Evolutionary conservation across 2,113 vertebrate genomes (phyloP), one percentile per base, ranked within the genome.

Genomic region (Eidolon helvum): DNA sequence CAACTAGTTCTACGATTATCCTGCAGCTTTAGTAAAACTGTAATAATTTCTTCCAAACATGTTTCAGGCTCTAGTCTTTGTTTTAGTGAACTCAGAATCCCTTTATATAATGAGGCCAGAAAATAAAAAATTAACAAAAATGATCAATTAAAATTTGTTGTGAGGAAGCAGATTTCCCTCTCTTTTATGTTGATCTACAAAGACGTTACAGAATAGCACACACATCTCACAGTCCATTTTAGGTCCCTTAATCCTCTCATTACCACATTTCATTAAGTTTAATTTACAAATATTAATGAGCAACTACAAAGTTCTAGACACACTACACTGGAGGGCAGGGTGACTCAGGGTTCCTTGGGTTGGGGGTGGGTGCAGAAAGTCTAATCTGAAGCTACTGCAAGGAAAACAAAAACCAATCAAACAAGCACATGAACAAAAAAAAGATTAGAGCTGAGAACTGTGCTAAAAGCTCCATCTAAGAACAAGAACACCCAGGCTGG

Each of bases 251-350:
- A 5, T 57, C 35, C 45, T 53, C 57, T 66, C 38, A n/a, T n/a
- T 40, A 28, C 4, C 18, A 8, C 0, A 0, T 16, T 50, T 15
- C 35, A 30, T 33, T 24, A 38, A 66, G 2, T 48, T 38, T 33
- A 26, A 33, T 35, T 55, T 55, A 33, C 0, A 7, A 16, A 21
- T 7, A 33, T 40, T 21, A 63, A 21, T n/a, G 30, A 71, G 24
- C 14, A 68, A 16, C 10, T 28, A 38, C 7, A 18, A 53, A 35
- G 12, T 57, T 80, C 55, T 55, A 28, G 38, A 72, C 69, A n/a
- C 48, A 7, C 8, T 63, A 63, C 59, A 63, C 59, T 63, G 30
- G 65, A n/a, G n/a, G n/a, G 18, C 18, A 68, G 65, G n/a, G 65
- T 35, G 65, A n/a, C 7, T 7, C 30, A 68, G 12, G 1, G 2